Evolutionary conservation across 2,888 invertebrate genomes (phyloP).

Genomic region (Melanotus villosus): DNA sequence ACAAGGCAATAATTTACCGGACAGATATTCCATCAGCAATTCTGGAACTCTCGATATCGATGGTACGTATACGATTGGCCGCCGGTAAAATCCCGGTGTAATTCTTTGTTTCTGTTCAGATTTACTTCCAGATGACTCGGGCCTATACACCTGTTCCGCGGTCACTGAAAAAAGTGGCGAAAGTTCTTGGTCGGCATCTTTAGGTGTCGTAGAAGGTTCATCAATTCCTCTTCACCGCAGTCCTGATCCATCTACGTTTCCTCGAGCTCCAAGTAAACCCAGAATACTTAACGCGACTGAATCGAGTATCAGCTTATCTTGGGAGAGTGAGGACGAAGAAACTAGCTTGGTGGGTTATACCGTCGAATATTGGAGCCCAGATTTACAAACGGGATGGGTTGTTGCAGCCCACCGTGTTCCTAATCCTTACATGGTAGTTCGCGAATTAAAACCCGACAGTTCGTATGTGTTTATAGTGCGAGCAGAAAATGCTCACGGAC

Average conservation of each 20-base stretch:
- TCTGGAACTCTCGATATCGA: slow-evolving; percentile 83
- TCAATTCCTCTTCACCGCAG: slow-evolving; percentile 76
- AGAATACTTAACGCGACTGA: slow-evolving; percentile 79
- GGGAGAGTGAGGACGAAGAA: slow-evolving; percentile 73
- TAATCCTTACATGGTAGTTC: slow-evolving; percentile 79
- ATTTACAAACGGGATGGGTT: slow-evolving; percentile 84
- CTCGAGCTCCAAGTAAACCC: slow-evolving; percentile 81
- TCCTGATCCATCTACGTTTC: slow-evolving; percentile 79
- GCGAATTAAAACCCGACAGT: slow-evolving; percentile 82
- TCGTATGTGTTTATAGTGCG: slow-evolving; percentile 89
- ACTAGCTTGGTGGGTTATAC: slow-evolving; percentile 76
- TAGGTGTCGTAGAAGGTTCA: slow-evolving; percentile 76
- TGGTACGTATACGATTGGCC: slow-evolving; percentile 72
- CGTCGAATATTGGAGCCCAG: slow-evolving; percentile 83
- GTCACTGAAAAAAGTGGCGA: slow-evolving; percentile 84
- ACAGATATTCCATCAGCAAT: slow-evolving; percentile 73
- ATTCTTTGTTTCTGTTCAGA: slow-evolving; percentile 69
- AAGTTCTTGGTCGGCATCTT: slow-evolving; percentile 84
- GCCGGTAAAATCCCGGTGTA: not conserved
- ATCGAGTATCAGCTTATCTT: slow-evolving; percentile 74
- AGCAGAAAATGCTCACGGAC: slow-evolving; percentile 88
- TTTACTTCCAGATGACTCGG: slow-evolving; percentile 80
- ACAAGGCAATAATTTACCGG: slow-evolving; percentile 69
- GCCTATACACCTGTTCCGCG: slow-evolving; percentile 87
- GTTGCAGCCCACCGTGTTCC: slow-evolving; percentile 79